Conservation (phyloP, 2,113 vertebrate species). For the Sclerurus mexicanus region DNA sequence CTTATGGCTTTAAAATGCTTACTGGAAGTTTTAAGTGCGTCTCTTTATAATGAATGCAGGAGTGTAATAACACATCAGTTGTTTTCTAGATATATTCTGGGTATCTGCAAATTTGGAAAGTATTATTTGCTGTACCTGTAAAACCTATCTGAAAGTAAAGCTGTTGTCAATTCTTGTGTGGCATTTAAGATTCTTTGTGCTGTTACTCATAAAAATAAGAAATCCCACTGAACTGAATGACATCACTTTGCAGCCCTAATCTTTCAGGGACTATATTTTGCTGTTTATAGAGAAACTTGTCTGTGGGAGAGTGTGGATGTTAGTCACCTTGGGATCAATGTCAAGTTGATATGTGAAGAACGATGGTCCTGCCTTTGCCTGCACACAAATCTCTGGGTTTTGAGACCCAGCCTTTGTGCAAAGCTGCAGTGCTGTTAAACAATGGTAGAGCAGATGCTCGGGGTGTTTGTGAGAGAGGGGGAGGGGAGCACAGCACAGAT, state of each 20-base stretch:
- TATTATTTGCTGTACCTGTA: not conserved
- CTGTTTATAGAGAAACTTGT: not conserved
- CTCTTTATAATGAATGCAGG: not conserved
- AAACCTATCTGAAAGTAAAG: not conserved
- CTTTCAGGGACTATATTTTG: not conserved
- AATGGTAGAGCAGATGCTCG: conserved; percentile 59
- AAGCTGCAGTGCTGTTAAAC: conserved; percentile 26
- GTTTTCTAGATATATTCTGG: not conserved
- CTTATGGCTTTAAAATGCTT: not conserved
- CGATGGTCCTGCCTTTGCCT: not conserved
- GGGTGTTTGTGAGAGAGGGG: conserved; percentile 6
- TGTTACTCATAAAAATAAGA: not conserved
- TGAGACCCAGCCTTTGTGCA: not conserved
- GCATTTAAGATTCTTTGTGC: not conserved
- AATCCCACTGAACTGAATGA: not conserved
- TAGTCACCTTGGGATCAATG: not conserved
- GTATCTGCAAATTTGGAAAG: not conserved
- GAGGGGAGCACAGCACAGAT: conserved; percentile 47
- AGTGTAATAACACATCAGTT: not conserved
- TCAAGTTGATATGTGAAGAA: not conserved
- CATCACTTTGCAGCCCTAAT: not conserved
- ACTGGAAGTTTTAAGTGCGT: not conserved
- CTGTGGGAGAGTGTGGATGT: not conserved
- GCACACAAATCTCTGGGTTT: not conserved
- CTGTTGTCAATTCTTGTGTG: not conserved